Percentiles rank a stretch among this genome's conserved stretches.
phyloP scores from a whole-genome alignment of 2,888 invertebrate species.

The Marronus borbonicus region DNA sequence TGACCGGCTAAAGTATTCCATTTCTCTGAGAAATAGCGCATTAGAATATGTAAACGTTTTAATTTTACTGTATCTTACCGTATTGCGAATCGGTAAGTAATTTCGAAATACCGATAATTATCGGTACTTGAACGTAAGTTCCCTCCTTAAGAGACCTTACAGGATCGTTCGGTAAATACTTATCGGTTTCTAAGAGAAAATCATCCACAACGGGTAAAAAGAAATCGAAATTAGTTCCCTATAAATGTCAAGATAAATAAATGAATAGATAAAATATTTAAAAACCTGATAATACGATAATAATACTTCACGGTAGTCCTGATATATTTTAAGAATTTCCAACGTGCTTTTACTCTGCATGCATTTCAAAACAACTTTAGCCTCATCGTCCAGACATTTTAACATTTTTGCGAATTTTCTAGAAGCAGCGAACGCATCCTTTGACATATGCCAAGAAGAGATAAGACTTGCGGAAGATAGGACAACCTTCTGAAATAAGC shows the following conservation, averaged over 20 bases:
- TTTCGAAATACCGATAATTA: slow-evolving; percentile 80
- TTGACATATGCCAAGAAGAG: slow-evolving; percentile 69
- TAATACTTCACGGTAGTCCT: slow-evolving; percentile 72
- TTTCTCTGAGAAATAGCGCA: slow-evolving; percentile 69
- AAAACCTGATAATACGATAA: background rate
- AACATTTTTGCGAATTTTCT: slow-evolving; percentile 74
- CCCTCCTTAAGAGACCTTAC: slow-evolving; percentile 72
- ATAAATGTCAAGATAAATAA: slow-evolving; percentile 57
- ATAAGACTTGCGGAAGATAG: slow-evolving; percentile 77
- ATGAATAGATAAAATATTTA: background rate
- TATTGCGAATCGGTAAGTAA: slow-evolving; percentile 67
- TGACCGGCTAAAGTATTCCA: slow-evolving; percentile 76
- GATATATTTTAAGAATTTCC: slow-evolving; percentile 75
- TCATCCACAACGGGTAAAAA: slow-evolving; percentile 78
- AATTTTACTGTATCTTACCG: slow-evolving; percentile 55
- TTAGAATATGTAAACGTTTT: background rate
- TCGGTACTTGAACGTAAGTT: slow-evolving; percentile 75
- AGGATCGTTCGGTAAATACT: slow-evolving; percentile 76
- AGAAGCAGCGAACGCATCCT: slow-evolving; percentile 71
- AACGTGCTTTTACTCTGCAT: slow-evolving; percentile 75
- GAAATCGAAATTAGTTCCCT: slow-evolving; percentile 75
- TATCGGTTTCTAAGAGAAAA: slow-evolving; percentile 75
- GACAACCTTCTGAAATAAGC: slow-evolving; percentile 78
- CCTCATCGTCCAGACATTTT: slow-evolving; percentile 72
- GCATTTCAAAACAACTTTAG: slow-evolving; percentile 74